Percentiles rank a stretch among this genome's conserved stretches.
These are phyloP conservation scores for Panzeria rudis DNA, from an alignment of 2,888 invertebrate species.

Conservation along the genomic window DNA sequence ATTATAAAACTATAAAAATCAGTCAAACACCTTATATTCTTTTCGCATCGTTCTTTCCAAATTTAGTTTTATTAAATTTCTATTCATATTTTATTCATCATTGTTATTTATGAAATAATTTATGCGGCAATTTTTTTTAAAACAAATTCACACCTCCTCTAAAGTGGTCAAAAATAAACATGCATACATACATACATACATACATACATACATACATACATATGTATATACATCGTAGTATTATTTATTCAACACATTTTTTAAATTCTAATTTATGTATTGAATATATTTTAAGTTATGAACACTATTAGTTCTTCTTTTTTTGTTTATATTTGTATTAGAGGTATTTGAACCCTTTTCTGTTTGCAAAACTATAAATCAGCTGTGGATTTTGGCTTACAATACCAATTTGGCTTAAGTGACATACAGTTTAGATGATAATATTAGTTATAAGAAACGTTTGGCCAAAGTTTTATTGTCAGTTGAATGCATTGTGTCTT, in stretches of 20 bases:
- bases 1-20: background rate
- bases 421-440: background rate
- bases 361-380: slow-evolving; percentile 10
- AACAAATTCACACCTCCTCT: slow-evolving; percentile 25
- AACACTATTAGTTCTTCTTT: background rate
- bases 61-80: background rate
- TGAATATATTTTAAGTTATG: slow-evolving; percentile 2
- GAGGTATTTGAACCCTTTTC: slow-evolving; percentile 45
- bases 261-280: slow-evolving; percentile 22
- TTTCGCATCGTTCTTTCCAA: background rate
- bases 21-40: background rate
- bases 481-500: too few relatives aligned
- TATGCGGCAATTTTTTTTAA: slow-evolving; percentile 9
- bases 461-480: background rate
- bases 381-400: slow-evolving; percentile 34
- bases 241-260: slow-evolving; percentile 16
- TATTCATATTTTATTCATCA: slow-evolving; percentile 7
- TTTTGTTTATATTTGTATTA: slow-evolving; percentile 28
- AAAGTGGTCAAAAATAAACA: background rate
- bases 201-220: too few relatives aligned
- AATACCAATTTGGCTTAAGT: background rate
- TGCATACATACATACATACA: too few relatives aligned
- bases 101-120: slow-evolving; percentile 24
- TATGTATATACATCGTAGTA: background rate
- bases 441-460: slow-evolving; percentile 3